Base-by-base conservation (phyloP, 2,113 vertebrate species). In the Pungitius pungitius region DNA sequence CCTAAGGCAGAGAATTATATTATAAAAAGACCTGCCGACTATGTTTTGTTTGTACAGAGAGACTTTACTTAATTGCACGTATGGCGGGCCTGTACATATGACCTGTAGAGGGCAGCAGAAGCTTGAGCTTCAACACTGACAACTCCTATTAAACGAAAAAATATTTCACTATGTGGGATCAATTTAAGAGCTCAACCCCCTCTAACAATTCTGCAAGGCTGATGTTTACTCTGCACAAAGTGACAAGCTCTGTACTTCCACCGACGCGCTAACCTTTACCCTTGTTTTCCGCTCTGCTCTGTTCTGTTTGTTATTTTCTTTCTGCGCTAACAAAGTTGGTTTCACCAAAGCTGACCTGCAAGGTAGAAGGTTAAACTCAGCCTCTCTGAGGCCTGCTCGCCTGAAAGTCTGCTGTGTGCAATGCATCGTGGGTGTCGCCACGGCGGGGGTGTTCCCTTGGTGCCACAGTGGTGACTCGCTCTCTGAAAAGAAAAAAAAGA, bases 341-440 rank as follows among this genome's bases (percentile, higher is more conserved):
- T 98, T 97, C 95, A 97, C 96, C 95, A 99, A 98, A 98, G 96
- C 96, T 93, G 95, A 98, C 93, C 96, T 98, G 86, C 95, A 98
- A 98, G 96, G 96, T 98, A 97, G 95, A 95, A 93, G 94, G 94
- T 93, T 91, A 73, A 82, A 91, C 92, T 89, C 91, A 91, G 75
- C 85, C 87, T 89, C 86, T 67, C 47, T 17, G 82, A 86, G 88
- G 73, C 92, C 93, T 94, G 85, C 84, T 83, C 65, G 89, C 85
- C 87, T 94, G 92, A 95, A 94, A 95, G 90, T 68, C 91, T 94
- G 89, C 85, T 92, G 87, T 93, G 87, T 95, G 92, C 94, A 92
- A 95, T 89, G 86, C 89, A 88, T 93, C 51, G 56, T 93, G 89
- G 90, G 81, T 92, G 90, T 90, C 87, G 73, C 89, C 88, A 87